phyloP scores from a whole-genome alignment of 2,113 vertebrate species.

The Todiramphus saurophagus region DNA sequence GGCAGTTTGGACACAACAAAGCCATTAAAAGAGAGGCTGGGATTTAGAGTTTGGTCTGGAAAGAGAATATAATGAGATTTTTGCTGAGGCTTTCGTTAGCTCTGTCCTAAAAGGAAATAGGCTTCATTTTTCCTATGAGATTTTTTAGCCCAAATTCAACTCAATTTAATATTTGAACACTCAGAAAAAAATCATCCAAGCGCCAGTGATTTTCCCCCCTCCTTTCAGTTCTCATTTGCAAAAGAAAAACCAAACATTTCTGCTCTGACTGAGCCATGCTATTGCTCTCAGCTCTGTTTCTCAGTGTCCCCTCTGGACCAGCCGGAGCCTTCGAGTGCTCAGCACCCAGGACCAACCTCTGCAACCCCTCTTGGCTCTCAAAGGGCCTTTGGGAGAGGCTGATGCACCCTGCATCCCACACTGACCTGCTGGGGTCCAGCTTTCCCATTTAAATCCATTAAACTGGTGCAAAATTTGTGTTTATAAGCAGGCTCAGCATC shows the following conservation, averaged over 20 bases:
- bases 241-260: background rate
- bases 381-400: background rate
- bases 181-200: background rate
- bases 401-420: background rate
- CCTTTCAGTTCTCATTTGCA: background rate
- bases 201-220: background rate
- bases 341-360: background rate
- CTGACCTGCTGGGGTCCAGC: fast-evolving
- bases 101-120: constrained; percentile 42
- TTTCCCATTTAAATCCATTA: background rate
- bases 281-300: background rate
- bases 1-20: background rate
- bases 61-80: background rate
- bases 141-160: background rate
- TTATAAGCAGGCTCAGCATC: background rate
- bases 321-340: fast-evolving
- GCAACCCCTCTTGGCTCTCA: fast-evolving
- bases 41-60: background rate
- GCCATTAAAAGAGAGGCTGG: background rate
- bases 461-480: background rate
- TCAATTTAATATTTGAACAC: background rate
- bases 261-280: background rate
- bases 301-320: background rate
- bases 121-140: constrained; percentile 6
- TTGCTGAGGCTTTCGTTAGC: constrained; percentile 4